phyloP scores from a whole-genome alignment of 2,888 invertebrate species.

The Thymelicus lineola region DNA sequence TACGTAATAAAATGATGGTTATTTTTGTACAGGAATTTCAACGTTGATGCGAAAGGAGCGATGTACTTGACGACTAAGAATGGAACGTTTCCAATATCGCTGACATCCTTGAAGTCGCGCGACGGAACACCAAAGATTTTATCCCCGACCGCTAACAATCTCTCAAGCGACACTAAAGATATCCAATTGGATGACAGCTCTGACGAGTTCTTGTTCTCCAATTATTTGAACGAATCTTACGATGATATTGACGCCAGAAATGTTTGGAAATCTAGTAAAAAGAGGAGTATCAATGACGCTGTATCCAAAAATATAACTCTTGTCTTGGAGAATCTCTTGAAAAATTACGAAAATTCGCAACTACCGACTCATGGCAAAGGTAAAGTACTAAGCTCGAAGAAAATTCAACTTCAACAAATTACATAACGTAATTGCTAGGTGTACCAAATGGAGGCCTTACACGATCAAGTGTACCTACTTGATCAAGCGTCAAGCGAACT shows the following conservation, averaged over 20 bases:
- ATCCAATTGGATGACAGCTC: conserved; percentile 61
- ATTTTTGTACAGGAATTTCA: conserved; percentile 59
- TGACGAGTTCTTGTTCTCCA: conserved; percentile 66
- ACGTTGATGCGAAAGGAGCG: conserved; percentile 74
- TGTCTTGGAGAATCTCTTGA: conserved; percentile 93
- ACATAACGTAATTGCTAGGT: no score
- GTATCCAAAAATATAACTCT: conserved; percentile 94
- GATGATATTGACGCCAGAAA: conserved; percentile 55
- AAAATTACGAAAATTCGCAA: conserved; percentile 96
- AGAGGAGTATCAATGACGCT: conserved; percentile 87
- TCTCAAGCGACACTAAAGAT: conserved; percentile 55
- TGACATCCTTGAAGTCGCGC: conserved; percentile 69
- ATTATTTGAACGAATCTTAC: conserved; percentile 69
- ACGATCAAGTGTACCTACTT: no score
- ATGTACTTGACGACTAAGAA: conserved; percentile 82
- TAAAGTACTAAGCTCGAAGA: conserved; percentile 55
- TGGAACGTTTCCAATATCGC: conserved; percentile 81
- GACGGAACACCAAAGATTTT: conserved; percentile 69
- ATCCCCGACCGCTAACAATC: conserved; percentile 68
- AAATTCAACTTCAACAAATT: not conserved
- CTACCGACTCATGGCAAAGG: conserved; percentile 95
- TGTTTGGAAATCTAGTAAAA: conserved; percentile 63
- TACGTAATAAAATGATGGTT: conserved; percentile 39
- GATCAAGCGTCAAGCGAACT: no score
- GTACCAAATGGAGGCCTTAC: no score